Base-by-base conservation (phyloP, 1,140 invertebrate species). In the Drosophila malerkotliana region DNA sequence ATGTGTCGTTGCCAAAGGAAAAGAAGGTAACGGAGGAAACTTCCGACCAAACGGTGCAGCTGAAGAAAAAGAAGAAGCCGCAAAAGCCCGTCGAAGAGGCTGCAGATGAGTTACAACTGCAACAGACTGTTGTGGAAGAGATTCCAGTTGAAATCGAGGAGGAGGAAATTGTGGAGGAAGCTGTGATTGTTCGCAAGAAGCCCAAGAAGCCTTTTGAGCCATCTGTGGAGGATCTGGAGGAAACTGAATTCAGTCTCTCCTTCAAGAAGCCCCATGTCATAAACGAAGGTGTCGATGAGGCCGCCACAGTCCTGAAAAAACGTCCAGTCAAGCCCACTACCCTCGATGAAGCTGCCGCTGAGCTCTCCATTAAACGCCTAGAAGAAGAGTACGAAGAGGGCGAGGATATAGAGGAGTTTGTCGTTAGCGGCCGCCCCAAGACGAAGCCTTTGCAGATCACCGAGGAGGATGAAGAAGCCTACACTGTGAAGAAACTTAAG, bases 401-500 rank as follows among this genome's bases (percentile, higher is more conserved):
- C 18, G 92, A 93, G 53, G 93, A 94, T 71, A 77, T 92, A 9
- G 91, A 91, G 55, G 91, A 92, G 53, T 91, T 90, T 77, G 64
- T 92, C 3, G 82, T 90, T 0, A 84, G 91, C 10, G 88, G 88
- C 62, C 90, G 90, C 10, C 48, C 39, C 5, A 92, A 91, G 60
- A 76, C 69, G 6, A 91, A 88, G 15, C 84, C 80, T 24, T 55
- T 91, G 39, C 93, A 94, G 71, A 92, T 93, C 45, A 93, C 94
- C 28, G 95, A 96, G 91, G 95, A 96, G 92, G 93, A 94, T 55
- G 93, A 94, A 60, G 94, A 96, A 90, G 95, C 96, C 92, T 92
- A 96, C 12, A 96, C 94, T 4, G 93, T 96, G 18, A 95, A 95
- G 79, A 96, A 95, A 87, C 90, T 95, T 49, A 95, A 94, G 62